Conservation (phyloP, 2,797 vertebrate genomes). For the Gobionotothen gibberifrons region DNA sequence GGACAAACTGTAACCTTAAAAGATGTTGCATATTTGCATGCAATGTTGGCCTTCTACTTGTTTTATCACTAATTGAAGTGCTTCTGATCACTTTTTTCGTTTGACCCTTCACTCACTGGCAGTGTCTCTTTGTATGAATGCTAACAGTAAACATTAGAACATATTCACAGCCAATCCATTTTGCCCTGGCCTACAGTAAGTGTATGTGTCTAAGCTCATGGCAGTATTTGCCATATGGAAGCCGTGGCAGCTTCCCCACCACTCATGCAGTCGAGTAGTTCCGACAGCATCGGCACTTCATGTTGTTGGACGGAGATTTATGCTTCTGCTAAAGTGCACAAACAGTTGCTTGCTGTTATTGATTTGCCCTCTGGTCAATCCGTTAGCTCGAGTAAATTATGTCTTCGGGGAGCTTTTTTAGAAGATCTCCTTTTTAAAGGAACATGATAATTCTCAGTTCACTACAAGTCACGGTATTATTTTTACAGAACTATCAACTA, state of each 20-base stretch:
- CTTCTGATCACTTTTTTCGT: neutral
- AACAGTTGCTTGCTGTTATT: slow-evolving; percentile 60
- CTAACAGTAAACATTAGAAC: slow-evolving; percentile 19
- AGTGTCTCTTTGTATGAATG: neutral
- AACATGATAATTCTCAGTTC: slow-evolving; percentile 48
- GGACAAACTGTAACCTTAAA: slow-evolving; percentile 5
- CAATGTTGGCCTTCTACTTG: neutral
- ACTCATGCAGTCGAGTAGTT: slow-evolving; percentile 55
- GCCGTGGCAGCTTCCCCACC: slow-evolving; percentile 56
- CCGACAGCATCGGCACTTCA: slow-evolving; percentile 27
- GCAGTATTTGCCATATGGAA: slow-evolving; percentile 64
- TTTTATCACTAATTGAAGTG: neutral
- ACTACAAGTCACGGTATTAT: slow-evolving; percentile 20
- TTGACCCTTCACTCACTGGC: slow-evolving; percentile 1
- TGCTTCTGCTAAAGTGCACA: slow-evolving; percentile 57
- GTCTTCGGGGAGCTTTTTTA: slow-evolving; percentile 53
- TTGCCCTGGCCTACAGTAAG: slow-evolving; percentile 35
- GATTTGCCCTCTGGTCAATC: slow-evolving; percentile 66
- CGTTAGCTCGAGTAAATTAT: slow-evolving; percentile 53
- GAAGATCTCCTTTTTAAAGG: slow-evolving; percentile 43
- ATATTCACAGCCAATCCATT: slow-evolving; percentile 11
- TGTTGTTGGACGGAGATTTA: slow-evolving; percentile 63
- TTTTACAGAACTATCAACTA: slow-evolving; percentile 38
- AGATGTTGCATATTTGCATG: slow-evolving; percentile 1
- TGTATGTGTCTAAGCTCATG: slow-evolving; percentile 52